phyloP scores from a whole-genome alignment of 1,140 invertebrate genomes.

The Drosophila melanica region DNA sequence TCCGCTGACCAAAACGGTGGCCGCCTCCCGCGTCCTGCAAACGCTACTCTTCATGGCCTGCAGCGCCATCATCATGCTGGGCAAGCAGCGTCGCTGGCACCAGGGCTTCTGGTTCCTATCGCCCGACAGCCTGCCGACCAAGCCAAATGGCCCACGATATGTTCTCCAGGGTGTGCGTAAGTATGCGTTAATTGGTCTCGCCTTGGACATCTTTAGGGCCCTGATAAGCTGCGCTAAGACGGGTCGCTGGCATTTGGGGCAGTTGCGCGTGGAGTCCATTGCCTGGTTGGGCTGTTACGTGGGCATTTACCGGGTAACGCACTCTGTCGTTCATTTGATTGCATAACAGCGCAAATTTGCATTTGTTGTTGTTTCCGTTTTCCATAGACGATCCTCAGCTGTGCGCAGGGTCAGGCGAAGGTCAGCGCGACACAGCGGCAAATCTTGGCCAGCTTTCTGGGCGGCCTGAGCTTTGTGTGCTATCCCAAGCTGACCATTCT shows the following conservation, averaged over 20 bases:
- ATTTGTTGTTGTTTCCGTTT: too few species aligned
- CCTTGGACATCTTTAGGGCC: slow-evolving; percentile 54
- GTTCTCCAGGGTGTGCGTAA: slow-evolving; percentile 49
- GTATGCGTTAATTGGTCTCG: slow-evolving; percentile 53
- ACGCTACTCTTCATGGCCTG: slow-evolving; percentile 56
- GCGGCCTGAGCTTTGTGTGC: slow-evolving; percentile 49
- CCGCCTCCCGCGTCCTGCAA: slow-evolving; percentile 34
- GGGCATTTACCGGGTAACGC: slow-evolving; percentile 56
- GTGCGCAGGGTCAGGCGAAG: slow-evolving; percentile 10
- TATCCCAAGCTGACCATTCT: slow-evolving; percentile 54
- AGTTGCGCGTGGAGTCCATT: slow-evolving; percentile 43
- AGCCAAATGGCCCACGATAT: slow-evolving; percentile 7
- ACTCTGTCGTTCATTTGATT: too few species aligned
- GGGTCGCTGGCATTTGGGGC: slow-evolving; percentile 25
- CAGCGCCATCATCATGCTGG: slow-evolving; percentile 55
- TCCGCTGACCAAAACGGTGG: slow-evolving; percentile 28
- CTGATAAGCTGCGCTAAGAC: slow-evolving; percentile 28
- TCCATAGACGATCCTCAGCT: slow-evolving; percentile 39
- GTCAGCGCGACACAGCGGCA: slow-evolving; percentile 16
- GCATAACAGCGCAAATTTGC: too few species aligned
- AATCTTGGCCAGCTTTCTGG: slow-evolving; percentile 45
- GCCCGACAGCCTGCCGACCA: slow-evolving; percentile 16
- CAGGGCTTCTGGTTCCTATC: slow-evolving; percentile 64
- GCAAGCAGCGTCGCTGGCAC: slow-evolving; percentile 34
- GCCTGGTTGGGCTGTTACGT: slow-evolving; percentile 56